Evolutionary conservation across 53 echinoderm and acorn worm species (phyloP), one percentile per base, ranked within the genome.

Genomic region (Hippasteria phrygiana): DNA sequence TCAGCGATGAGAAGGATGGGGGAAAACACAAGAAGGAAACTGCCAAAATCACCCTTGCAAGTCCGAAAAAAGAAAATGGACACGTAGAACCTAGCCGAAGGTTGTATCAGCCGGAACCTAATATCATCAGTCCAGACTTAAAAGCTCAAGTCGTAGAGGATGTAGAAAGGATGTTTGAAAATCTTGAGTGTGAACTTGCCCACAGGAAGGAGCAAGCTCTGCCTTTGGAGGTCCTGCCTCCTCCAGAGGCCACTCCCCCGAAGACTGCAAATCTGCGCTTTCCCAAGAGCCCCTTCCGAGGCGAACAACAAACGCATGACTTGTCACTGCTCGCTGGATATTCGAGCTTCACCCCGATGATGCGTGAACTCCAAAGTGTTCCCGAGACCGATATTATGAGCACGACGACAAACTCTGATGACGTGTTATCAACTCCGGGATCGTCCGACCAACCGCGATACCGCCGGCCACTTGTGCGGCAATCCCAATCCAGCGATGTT

Each of bases 241-340:
- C 78, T 17, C 78, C 24, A 14, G 78, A 89, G 40, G 43, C 67
- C 13, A 54, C 70, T 37, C 42, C 47, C 20, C 63, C 76, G 1
- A 78, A 79, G 53, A 40, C 70, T 50, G 35, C 51, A 32, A 81
- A 81, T 56, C 43, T 92, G 35, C 88, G 93, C 10, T 85, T 88
- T 16, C 78, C 92, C 8, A 90, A 93, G 43, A 80, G 83, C 51
- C 94, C 94, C 13, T 54, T 93, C 37, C 81, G 89, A 74, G 93
- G 90, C 17, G 97, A 96, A 74, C 92, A 91, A 37, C 91, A 95
- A 29, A 91, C 97, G 0, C 97, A 96, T 65, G 97, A 95, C 42
- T 55, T 95, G 71, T 96, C 97, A 1, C 93, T 96, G 45, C 93
- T 96, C 55, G 95, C 97, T 27, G 94, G 97, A 36, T 96, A 96